Conservation (phyloP, 2,888 invertebrate genomes). For the Halictus ligatus region DNA sequence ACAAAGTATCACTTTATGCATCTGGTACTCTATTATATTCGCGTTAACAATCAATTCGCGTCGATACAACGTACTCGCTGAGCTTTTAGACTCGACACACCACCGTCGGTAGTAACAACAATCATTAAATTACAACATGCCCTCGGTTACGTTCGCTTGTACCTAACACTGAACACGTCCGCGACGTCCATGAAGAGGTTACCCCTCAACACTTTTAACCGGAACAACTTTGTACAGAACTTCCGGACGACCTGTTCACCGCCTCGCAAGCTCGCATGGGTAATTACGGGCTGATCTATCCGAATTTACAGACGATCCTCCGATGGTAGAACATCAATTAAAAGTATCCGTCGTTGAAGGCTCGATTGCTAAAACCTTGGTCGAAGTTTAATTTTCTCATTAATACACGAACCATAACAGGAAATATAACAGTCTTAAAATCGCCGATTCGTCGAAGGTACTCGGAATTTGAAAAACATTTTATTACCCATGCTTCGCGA, state of each 20-base stretch:
- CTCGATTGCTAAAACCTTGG: neutral
- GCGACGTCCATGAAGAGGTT: constrained; percentile 24
- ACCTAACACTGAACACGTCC: constrained; percentile 26
- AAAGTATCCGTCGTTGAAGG: neutral
- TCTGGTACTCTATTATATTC: constrained; percentile 44
- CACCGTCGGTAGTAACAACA: constrained; percentile 38
- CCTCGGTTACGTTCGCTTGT: constrained; percentile 15
- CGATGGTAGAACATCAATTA: neutral
- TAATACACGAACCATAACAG: neutral
- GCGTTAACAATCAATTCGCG: constrained; percentile 50
- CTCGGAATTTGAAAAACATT: neutral
- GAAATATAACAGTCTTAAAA: neutral
- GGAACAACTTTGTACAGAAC: constrained; percentile 10
- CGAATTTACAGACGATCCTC: neutral
- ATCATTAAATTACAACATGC: constrained; percentile 41
- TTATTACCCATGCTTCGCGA: neutral
- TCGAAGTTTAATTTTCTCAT: neutral
- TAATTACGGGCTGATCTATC: neutral
- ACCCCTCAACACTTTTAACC: neutral
- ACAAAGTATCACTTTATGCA: constrained; percentile 43
- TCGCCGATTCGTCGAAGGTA: neutral
- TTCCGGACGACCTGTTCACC: neutral
- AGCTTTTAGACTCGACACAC: neutral
- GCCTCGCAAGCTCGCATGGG: neutral
- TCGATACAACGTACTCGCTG: constrained; percentile 24